Base-by-base conservation (phyloP, 1,140 invertebrate species). In the Bursaphelenchus mucronatus region DNA sequence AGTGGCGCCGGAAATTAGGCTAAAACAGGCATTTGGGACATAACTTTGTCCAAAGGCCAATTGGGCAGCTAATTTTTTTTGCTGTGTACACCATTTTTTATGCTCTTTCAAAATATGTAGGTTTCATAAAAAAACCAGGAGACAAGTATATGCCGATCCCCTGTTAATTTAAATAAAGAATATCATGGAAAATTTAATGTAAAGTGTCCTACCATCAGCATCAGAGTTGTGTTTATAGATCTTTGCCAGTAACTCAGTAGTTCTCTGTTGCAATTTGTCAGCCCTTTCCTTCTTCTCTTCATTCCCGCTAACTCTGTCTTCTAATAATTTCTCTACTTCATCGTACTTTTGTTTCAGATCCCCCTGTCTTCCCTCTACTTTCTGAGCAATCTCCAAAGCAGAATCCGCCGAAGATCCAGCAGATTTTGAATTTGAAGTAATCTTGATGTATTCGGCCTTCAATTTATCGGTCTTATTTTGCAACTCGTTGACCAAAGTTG, bases 231-330 rank as follows among this genome's bases (percentile, higher is more conserved):
- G 61, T 8, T 54, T 19, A 21, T 73, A 69, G 40, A 76, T 73
- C 54, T 75, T 77, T 21, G 63, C 49, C 40, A 75, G 57, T 21
- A 75, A 59, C 15, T 75, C 71, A 1, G 73, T 75, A n/a, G 73
- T 71, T 17, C 68, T 56, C 46, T 63, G 63, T 7, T 62, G 58
- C 62, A 75, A 54, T 5, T 62, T 52, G 52, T 80, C 62, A 49
- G 70, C 69, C 11, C 64, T 17, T 41, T 71, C 41, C 52, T 68
- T 76, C 17, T 63, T 49, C 43, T 76, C 77, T 21, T 80, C 69
- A 47, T 80, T 80, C 8, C 73, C 74, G 43, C 53, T 70, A 54
- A 69, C 66, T n/a, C 64, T 56, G 30, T 80, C 69, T 19, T 77
- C 64, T 46, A 76, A 44, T 19, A 66, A 46, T 30, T 67, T 61